Base-by-base conservation (phyloP, 64 coral and sea anemone genomes). In the Pachyseris speciosa region DNA sequence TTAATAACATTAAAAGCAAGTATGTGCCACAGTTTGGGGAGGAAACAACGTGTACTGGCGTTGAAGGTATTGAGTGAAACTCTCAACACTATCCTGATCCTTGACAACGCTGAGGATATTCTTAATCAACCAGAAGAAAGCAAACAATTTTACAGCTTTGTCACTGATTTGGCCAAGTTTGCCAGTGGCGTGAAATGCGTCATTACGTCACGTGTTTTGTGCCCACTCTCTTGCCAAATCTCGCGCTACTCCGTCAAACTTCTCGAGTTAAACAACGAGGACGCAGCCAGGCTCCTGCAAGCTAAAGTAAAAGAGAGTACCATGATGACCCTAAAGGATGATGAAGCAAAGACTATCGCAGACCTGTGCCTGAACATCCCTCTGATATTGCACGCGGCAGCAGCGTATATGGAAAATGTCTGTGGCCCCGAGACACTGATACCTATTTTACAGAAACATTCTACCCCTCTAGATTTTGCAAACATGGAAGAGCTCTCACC, bases 91-190 rank as follows among this genome's bases (percentile, higher is more conserved):
- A 40, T 61, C 1, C 49, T 81, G 8, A 58, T 81, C 3, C 77
- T 81, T 13, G 77, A 81, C 34, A 81, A 81, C 22, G 77, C 77
- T 60, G 77, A 81, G n/a, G 77, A 81, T 24, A 19, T 81, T 5
- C 16, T 81, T 3, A 26, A 16, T 58, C 9, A 41, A 37, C 20
- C 34, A 4, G 51, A 81, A 16, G 33, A 26, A 12, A 63, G 22
- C 20, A 20, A 81, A 1, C 12, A 81, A 39, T 81, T 81, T n/a
- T n/a, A 81, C 20, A 63, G 6, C 13, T 81, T 81, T 81, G 53
- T 81, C 2, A 39, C 60, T 6, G 19, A 81, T 1, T 17, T 81
- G 32, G 53, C 53, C n/a, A n/a, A 8, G 20, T 81, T 33, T 22
- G 36, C 77, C 11, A 4, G 0, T 0, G 15, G 63, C 20, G 77